Conservation (phyloP, 2,113 vertebrate genomes). For the Thinocorus orbignyianus region DNA sequence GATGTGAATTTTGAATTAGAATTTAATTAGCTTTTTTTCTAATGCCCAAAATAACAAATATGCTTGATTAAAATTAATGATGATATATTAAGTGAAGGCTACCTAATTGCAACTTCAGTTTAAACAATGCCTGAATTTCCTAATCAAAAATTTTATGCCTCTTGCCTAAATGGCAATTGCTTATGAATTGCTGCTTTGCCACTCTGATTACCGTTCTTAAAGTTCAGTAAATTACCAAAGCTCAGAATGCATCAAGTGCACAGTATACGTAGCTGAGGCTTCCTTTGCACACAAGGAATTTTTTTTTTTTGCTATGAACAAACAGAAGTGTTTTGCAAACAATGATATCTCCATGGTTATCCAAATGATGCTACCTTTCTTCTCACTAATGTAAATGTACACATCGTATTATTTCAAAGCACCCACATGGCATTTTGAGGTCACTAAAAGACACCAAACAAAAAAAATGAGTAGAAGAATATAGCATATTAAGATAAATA, state of each 20-base stretch:
- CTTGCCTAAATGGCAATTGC: constrained; percentile 10
- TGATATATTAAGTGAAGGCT: constrained; percentile 34
- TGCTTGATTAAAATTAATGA: constrained; percentile 29
- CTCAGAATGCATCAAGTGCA: background rate
- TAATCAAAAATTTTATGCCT: constrained; percentile 23
- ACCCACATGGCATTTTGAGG: background rate
- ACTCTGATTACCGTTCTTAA: constrained; percentile 1
- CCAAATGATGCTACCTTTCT: background rate
- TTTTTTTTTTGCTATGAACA: background rate
- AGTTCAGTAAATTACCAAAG: background rate
- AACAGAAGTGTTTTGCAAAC: background rate
- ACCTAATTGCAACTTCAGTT: constrained; percentile 4
- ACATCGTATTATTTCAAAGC: background rate
- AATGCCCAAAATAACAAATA: constrained; percentile 15
- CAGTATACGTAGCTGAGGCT: background rate
- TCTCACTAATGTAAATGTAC: background rate
- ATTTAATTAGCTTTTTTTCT: constrained; percentile 3
- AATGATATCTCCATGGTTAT: background rate
- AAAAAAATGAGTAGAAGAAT: background rate
- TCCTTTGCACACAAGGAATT: background rate
- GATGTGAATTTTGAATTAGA: background rate
- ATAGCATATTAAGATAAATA: background rate
- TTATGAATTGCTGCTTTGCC: background rate
- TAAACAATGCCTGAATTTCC: constrained; percentile 49
- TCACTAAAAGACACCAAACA: background rate